Percentiles rank a stretch among this genome's conserved stretches.
Evolutionary conservation across 2,888 invertebrate genomes (phyloP).

Genomic region (Graphium colonna): DNA sequence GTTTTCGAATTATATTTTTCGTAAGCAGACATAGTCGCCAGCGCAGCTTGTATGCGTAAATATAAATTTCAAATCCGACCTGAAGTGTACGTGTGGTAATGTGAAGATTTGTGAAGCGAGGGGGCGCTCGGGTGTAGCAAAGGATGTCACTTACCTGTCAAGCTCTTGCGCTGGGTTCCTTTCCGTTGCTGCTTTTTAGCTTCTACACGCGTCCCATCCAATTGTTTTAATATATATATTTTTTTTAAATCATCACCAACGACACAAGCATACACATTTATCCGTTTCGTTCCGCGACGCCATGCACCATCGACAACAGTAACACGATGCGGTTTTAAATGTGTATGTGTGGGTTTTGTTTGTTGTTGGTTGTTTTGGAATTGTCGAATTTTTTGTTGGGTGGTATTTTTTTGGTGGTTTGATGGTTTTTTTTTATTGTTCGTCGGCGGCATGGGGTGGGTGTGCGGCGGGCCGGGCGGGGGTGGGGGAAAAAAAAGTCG

Average conservation of each 20-base stretch:
- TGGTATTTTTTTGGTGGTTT: constrained; percentile 33
- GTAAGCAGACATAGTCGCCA: too few species aligned
- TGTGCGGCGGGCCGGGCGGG: constrained; percentile 75
- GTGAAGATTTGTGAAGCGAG: background rate
- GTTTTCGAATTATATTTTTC: too few species aligned
- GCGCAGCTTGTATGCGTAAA: too few species aligned
- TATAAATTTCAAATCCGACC: constrained; percentile 42
- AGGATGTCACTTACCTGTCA: constrained; percentile 88
- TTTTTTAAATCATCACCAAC: constrained; percentile 38
- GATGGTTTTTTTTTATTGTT: constrained; percentile 47
- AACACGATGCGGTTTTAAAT: constrained; percentile 70
- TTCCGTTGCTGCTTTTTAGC: constrained; percentile 97
- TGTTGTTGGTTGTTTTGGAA: background rate
- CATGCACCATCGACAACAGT: constrained; percentile 74
- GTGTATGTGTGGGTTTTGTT: constrained; percentile 48
- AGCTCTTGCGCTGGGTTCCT: constrained; percentile 84
- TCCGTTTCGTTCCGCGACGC: constrained; percentile 57
- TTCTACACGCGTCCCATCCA: constrained; percentile 81
- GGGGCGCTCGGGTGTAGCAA: constrained; percentile 54
- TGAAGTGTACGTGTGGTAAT: constrained; percentile 46
- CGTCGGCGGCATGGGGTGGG: constrained; percentile 69
- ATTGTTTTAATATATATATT: constrained; percentile 23
- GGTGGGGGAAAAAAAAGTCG: constrained; percentile 73
- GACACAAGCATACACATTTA: constrained; percentile 68
- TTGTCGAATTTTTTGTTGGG: constrained; percentile 33